A percentile compares a stretch with the other conserved stretches of the same genome.
phyloP scores from a whole-genome alignment of 2,113 vertebrate species.

The Chaenogobius annularis region DNA sequence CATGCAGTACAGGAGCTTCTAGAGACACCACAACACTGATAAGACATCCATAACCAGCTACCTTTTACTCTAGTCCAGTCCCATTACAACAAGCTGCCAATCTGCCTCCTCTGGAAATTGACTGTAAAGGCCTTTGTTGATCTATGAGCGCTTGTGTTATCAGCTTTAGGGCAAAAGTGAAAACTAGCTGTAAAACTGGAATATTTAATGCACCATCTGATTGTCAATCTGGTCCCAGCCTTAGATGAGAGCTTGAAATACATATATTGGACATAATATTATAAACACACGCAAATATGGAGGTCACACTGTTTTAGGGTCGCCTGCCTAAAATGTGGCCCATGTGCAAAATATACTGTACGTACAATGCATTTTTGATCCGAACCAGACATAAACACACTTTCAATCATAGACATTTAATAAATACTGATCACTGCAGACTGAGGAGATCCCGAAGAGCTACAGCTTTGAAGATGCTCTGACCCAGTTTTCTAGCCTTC shows the following conservation, averaged over 20 bases:
- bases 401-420: neutral
- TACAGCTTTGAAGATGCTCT: neutral
- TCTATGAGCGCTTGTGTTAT: conserved; percentile 38
- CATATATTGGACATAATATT: no score
- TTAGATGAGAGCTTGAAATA: no score
- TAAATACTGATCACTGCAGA: neutral
- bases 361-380: neutral
- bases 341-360: neutral
- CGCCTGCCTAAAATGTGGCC: no score
- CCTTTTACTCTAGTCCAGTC: conserved; percentile 27
- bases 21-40: conserved; percentile 46
- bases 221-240: neutral
- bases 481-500: neutral
- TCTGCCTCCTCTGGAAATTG: conserved; percentile 63
- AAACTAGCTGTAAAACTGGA: conserved; percentile 17
- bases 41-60: conserved; percentile 61
- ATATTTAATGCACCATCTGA: neutral
- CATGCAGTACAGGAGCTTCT: conserved; percentile 26
- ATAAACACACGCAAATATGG: no score
- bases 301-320: no score
- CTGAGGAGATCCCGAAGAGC: neutral
- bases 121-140: conserved; percentile 28
- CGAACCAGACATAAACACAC: neutral
- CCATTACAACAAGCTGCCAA: conserved; percentile 28
- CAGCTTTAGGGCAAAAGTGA: conserved; percentile 24